phyloP scores from a whole-genome alignment of 2,113 vertebrate species.

The Cyprinodon brontotheroides region DNA sequence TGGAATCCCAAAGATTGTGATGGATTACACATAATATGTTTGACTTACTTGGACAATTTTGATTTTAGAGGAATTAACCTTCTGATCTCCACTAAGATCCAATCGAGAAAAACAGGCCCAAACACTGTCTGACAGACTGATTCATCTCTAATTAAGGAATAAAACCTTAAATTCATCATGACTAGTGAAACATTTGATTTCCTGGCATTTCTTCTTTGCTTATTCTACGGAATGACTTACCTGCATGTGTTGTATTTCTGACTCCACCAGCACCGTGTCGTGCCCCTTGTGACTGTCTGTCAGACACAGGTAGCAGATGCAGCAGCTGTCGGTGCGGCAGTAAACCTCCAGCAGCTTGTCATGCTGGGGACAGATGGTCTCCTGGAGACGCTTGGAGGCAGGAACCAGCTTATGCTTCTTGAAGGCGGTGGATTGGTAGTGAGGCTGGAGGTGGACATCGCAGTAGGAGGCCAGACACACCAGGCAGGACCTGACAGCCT shows the following conservation, averaged over 20 bases:
- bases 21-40: no score
- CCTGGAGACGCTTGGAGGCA: conserved; percentile 69
- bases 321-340: conserved; percentile 76
- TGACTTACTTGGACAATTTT: no score
- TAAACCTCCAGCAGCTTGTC: conserved; percentile 82
- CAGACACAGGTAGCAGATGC: conserved; percentile 82
- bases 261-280: conserved; percentile 73
- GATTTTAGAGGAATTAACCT: neutral
- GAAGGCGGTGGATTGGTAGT: conserved; percentile 90
- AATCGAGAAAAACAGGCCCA: neutral
- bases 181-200: neutral
- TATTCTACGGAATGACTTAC: conserved; percentile 31
- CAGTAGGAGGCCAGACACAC: conserved; percentile 96
- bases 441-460: conserved; percentile 91
- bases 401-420: conserved; percentile 91
- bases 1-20: no score
- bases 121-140: neutral
- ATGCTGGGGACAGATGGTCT: conserved; percentile 74
- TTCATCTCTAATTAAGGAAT: neutral
- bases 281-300: conserved; percentile 80
- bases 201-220: no score
- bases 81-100: neutral
- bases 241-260: conserved; percentile 71
- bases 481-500: conserved; percentile 90
- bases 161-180: neutral